These are phyloP conservation scores for Tuberolachnus salignus DNA, from an alignment of 2,888 invertebrate species.

Conservation along the genomic window DNA sequence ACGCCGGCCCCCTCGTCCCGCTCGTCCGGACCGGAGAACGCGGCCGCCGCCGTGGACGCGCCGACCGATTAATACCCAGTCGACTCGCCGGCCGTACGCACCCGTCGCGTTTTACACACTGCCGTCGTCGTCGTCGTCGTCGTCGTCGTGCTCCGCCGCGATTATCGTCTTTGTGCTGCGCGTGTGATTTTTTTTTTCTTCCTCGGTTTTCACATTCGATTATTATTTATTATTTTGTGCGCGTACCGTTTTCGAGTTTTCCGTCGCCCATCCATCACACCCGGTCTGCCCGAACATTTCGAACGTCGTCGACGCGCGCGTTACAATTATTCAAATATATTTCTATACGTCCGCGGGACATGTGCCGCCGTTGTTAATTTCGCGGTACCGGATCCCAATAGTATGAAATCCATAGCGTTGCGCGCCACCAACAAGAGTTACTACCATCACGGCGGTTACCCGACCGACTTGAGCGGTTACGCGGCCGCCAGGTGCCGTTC, in stretches of 20 bases:
- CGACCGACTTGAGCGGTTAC: conserved; percentile 31
- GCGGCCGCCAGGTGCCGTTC: conserved; percentile 46
- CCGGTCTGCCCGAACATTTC: too few relatives aligned
- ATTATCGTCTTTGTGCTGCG: not conserved
- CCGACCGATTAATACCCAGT: conserved; percentile 23
- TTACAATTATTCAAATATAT: not conserved
- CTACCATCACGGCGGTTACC: conserved; percentile 43
- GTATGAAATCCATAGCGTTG: conserved; percentile 54
- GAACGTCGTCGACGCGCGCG: not conserved
- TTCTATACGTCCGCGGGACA: not conserved
- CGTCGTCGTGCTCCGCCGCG: not conserved
- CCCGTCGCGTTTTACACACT: conserved; percentile 12
- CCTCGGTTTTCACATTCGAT: not conserved
- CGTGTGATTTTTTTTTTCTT: not conserved
- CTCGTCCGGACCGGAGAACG: not conserved
- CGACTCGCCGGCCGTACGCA: conserved; percentile 42
- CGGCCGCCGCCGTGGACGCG: conserved; percentile 1
- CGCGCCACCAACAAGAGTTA: conserved; percentile 39
- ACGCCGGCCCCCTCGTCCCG: conserved; percentile 10
- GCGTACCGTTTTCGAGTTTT: not conserved
- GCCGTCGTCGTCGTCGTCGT: not conserved
- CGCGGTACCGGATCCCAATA: conserved; percentile 25
- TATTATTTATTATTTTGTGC: not conserved
- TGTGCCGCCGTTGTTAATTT: conserved; percentile 22
- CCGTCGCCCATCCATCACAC: too few relatives aligned